These are phyloP conservation scores for Tolmerus cingulatus DNA, from an alignment of 2,888 invertebrate species.

Conservation along the genomic window DNA sequence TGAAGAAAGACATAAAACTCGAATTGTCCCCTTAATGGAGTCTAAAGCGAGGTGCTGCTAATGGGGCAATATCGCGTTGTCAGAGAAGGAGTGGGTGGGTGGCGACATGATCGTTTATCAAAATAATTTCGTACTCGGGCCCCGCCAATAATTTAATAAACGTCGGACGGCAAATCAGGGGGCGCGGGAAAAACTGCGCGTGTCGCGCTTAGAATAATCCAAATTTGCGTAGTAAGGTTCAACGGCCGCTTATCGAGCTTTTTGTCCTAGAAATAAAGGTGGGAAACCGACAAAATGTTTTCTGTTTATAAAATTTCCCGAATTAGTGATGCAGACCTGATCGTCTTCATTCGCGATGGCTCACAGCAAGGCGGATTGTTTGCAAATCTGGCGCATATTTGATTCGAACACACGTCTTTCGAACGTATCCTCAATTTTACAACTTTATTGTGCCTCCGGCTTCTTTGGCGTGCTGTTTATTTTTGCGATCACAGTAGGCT, in stretches of 20 bases:
- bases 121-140: not conserved
- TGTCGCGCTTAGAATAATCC: not conserved
- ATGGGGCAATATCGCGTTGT: not conserved
- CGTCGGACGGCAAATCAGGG: not conserved
- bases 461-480: not conserved
- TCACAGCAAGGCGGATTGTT: not conserved
- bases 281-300: not conserved
- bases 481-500: not conserved
- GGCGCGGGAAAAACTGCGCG: not conserved
- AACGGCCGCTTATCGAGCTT: not conserved
- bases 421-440: not conserved
- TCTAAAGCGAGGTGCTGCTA: not conserved
- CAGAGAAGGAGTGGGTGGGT: not conserved
- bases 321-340: not conserved
- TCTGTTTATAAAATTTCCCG: not conserved
- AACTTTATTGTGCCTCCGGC: not conserved
- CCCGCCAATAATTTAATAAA: not conserved
- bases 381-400: not conserved
- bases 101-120: not conserved
- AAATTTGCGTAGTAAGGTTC: not conserved
- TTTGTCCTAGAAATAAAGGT: not conserved
- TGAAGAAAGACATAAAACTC: not conserved
- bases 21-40: not conserved
- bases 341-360: not conserved
- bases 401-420: not conserved